These are phyloP conservation scores for Macroteleia sp. DNA, from an alignment of 2,888 invertebrate genomes.

Conservation along the genomic window DNA sequence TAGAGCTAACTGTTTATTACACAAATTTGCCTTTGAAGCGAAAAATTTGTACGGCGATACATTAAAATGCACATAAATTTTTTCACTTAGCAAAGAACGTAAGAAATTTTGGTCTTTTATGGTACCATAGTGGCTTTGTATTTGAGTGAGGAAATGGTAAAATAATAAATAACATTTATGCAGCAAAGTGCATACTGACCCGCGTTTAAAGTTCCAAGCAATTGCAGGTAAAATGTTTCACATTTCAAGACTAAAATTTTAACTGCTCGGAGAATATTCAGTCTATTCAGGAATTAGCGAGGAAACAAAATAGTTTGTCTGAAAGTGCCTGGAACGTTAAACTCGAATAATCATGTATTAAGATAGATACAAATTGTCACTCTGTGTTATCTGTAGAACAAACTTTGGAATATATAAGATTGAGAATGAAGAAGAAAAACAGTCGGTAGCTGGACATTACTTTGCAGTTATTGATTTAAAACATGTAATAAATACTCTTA, in stretches of 20 bases:
- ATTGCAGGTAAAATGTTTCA: no score
- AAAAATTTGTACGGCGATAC: no score
- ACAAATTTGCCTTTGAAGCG: slow-evolving; percentile 13
- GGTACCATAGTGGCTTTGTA: slow-evolving; percentile 10
- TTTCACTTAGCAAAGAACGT: slow-evolving; percentile 31
- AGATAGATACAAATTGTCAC: no score
- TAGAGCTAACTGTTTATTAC: slow-evolving; percentile 9
- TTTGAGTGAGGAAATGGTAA: slow-evolving; percentile 22
- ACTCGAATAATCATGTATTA: no score
- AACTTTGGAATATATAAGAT: not conserved
- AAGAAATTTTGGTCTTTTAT: slow-evolving; percentile 33
- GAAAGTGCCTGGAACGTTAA: no score
- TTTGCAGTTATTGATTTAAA: no score
- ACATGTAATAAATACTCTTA: no score
- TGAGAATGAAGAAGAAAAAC: not conserved
- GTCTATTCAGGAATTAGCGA: no score
- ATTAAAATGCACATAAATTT: slow-evolving; percentile 36
- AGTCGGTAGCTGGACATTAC: not conserved
- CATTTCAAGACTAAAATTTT: no score
- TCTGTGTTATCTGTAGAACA: not conserved
- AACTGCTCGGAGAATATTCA: no score
- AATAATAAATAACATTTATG: not conserved
- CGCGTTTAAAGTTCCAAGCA: not conserved
- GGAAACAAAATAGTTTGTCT: no score
- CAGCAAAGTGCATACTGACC: not conserved